Conservation (phyloP, 2,888 invertebrate genomes). For the Erebia aethiops region DNA sequence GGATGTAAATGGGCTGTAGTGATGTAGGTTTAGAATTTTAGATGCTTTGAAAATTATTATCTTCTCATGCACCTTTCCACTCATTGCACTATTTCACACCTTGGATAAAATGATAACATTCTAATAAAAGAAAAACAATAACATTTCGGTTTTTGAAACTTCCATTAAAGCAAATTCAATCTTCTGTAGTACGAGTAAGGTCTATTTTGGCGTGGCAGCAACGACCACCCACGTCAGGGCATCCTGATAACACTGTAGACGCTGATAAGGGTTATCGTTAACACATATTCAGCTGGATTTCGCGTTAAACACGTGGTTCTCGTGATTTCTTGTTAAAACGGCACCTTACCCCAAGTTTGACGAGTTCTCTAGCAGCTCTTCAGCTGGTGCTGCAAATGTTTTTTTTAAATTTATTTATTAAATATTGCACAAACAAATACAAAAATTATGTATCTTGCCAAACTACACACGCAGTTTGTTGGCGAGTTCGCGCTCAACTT, state of each 20-base stretch:
- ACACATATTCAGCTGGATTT: slow-evolving; percentile 42
- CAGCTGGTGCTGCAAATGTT: no score
- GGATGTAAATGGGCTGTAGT: no score
- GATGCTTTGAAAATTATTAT: background rate
- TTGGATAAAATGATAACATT: slow-evolving; percentile 7
- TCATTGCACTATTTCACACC: background rate
- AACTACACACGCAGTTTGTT: no score
- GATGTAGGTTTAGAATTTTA: background rate
- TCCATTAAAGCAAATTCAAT: background rate
- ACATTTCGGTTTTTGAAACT: background rate
- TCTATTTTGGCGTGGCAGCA: background rate
- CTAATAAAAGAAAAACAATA: slow-evolving; percentile 8
- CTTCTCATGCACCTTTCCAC: background rate
- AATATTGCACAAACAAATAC: no score
- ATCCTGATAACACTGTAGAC: slow-evolving; percentile 38
- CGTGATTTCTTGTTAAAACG: background rate
- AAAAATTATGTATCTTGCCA: no score
- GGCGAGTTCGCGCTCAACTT: no score
- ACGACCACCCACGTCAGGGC: slow-evolving; percentile 41
- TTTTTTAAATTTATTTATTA: no score
- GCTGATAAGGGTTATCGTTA: slow-evolving; percentile 42
- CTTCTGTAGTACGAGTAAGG: background rate
- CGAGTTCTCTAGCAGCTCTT: no score
- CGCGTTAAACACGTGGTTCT: slow-evolving; percentile 38
- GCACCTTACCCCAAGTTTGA: no score